Evolutionary conservation across 53 echinoderm and acorn worm species (phyloP).

Genomic region (Pentamera pediparva): DNA sequence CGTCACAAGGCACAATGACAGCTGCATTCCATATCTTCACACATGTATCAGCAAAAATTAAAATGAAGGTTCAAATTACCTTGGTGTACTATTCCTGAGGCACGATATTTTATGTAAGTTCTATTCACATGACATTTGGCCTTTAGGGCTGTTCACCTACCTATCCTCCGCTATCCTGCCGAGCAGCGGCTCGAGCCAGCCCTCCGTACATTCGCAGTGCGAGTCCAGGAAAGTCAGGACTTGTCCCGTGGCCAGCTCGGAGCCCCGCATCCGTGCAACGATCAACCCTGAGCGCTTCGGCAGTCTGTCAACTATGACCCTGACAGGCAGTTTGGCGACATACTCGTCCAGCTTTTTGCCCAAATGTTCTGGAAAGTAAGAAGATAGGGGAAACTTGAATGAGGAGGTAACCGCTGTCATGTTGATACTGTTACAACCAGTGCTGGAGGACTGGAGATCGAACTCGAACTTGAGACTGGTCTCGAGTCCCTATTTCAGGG

Average conservation of each 20-base stretch:
- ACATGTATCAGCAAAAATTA: not conserved
- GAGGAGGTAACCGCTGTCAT: too few relatives aligned
- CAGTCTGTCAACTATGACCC: slow-evolving; percentile 73
- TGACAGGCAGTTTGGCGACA: slow-evolving; percentile 67
- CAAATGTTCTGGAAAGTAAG: slow-evolving; percentile 59
- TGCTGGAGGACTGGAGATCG: too few relatives aligned
- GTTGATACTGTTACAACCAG: too few relatives aligned
- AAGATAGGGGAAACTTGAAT: not conserved
- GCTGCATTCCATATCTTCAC: not conserved
- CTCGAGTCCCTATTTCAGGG: too few relatives aligned
- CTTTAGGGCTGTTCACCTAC: slow-evolving; percentile 26
- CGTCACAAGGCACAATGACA: too few relatives aligned
- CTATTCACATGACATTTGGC: not conserved
- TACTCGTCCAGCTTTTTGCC: slow-evolving; percentile 78
- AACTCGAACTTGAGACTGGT: too few relatives aligned
- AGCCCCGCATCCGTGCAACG: slow-evolving; percentile 76
- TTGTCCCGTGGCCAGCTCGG: slow-evolving; percentile 76
- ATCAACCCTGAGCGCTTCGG: slow-evolving; percentile 82
- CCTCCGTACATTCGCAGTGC: slow-evolving; percentile 95
- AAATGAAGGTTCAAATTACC: not conserved
- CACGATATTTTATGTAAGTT: too few relatives aligned
- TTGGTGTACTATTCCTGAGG: too few relatives aligned
- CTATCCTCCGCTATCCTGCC: slow-evolving; percentile 92
- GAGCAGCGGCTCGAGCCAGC: slow-evolving; percentile 92
- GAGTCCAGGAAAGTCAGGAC: slow-evolving; percentile 92